These are phyloP conservation scores for Ciconia stormi DNA, from an alignment of 2,113 vertebrate species.

Conservation along the genomic window DNA sequence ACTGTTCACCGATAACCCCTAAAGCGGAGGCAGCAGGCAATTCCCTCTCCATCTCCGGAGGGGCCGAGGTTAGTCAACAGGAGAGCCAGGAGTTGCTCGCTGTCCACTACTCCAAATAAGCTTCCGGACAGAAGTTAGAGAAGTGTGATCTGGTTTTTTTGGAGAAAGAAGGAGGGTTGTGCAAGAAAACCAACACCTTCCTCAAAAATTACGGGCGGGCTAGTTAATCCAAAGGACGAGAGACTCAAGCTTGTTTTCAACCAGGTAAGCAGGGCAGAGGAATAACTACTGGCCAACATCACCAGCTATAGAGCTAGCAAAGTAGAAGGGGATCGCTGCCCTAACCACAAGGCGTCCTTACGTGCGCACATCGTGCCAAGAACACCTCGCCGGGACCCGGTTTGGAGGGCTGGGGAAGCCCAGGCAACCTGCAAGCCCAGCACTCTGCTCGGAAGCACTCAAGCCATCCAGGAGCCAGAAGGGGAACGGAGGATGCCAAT, in stretches of 20 bases:
- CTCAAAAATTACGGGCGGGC: neutral
- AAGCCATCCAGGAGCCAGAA: neutral
- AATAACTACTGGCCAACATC: neutral
- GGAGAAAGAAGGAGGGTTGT: fast-evolving
- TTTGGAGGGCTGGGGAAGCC: neutral
- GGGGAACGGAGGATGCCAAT: fast-evolving
- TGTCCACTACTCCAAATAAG: neutral
- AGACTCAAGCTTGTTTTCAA: neutral
- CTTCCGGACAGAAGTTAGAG: neutral
- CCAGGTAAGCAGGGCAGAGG: neutral
- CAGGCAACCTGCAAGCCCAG: neutral
- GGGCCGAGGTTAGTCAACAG: neutral
- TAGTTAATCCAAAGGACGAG: neutral
- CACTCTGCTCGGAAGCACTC: fast-evolving
- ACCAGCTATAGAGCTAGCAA: neutral
- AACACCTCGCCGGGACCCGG: neutral
- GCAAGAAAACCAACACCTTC: no score
- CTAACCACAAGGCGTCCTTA: neutral
- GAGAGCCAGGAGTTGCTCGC: fast-evolving
- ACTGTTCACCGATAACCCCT: neutral
- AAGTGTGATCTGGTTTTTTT: fast-evolving
- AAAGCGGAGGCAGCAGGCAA: neutral
- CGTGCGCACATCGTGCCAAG: fast-evolving
- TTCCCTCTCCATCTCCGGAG: neutral
- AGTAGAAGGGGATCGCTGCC: neutral